Evolutionary conservation across 2,888 invertebrate genomes (phyloP).

Genomic region (Hoplodrina ambigua): DNA sequence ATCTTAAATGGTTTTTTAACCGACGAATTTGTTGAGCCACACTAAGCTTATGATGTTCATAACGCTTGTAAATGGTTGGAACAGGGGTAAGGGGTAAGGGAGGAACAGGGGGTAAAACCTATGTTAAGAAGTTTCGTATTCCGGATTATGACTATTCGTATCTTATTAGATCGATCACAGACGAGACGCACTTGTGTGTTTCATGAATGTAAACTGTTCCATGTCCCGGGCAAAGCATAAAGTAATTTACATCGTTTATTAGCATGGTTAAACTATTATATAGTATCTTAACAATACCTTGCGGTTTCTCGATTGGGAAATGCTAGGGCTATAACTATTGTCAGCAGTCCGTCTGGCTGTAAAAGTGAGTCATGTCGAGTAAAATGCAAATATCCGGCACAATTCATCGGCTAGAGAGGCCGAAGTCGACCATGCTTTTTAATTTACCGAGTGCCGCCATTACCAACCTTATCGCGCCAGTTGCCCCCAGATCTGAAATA

Average conservation of each 20-base stretch:
- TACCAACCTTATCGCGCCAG: slow-evolving; percentile 79
- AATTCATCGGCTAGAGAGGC: slow-evolving; percentile 71
- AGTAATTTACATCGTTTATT: slow-evolving; percentile 51
- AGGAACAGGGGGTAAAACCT: too few relatives aligned
- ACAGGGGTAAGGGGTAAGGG: too few relatives aligned
- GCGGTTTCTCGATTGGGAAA: slow-evolving; percentile 41
- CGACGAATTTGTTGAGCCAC: slow-evolving; percentile 52
- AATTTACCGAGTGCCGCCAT: slow-evolving; percentile 83
- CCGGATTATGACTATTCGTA: slow-evolving; percentile 20
- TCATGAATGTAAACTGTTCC: slow-evolving; percentile 13
- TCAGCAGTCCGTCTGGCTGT: slow-evolving; percentile 54
- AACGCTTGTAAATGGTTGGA: slow-evolving; percentile 9
- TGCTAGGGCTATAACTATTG: slow-evolving; percentile 34
- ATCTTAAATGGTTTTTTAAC: slow-evolving; percentile 59
- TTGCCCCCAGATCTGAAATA: slow-evolving; percentile 79
- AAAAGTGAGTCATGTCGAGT: slow-evolving; percentile 70
- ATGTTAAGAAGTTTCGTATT: not conserved
- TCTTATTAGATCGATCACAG: slow-evolving; percentile 4
- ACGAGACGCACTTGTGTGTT: slow-evolving; percentile 2
- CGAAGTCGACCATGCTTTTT: slow-evolving; percentile 80
- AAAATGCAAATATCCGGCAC: slow-evolving; percentile 78
- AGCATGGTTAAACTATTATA: slow-evolving; percentile 45
- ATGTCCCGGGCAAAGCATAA: slow-evolving; percentile 34
- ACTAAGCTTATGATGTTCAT: slow-evolving; percentile 18
- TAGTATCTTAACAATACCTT: slow-evolving; percentile 50